phyloP scores from a whole-genome alignment of 2,797 vertebrate genomes.

The Pangasius macronema region DNA sequence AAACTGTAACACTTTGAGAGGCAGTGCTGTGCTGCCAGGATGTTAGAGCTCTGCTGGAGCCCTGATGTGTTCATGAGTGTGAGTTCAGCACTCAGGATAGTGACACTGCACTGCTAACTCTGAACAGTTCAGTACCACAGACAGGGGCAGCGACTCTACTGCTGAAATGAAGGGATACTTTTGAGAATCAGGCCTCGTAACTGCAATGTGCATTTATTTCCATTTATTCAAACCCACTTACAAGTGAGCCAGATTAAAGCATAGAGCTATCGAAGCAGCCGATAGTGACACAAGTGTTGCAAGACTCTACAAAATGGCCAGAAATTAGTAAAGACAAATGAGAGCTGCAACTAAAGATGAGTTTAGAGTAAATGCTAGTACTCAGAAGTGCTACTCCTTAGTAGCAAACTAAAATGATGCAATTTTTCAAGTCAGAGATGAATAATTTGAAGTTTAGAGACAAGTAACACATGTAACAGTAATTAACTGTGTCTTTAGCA shows the following conservation, averaged over 20 bases:
- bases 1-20: neutral
- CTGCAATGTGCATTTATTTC: neutral
- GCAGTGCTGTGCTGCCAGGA: neutral
- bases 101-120: neutral
- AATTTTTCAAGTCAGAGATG: neutral
- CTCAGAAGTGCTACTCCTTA: neutral
- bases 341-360: neutral
- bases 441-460: neutral
- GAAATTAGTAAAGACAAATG: neutral
- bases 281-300: neutral
- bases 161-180: neutral
- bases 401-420: neutral
- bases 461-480: neutral
- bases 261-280: neutral
- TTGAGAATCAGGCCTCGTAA: neutral
- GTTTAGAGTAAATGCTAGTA: neutral
- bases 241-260: neutral
- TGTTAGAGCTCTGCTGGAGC: slow-evolving; percentile 7
- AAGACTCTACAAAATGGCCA: neutral
- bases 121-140: slow-evolving; percentile 36
- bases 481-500: neutral
- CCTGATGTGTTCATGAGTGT: slow-evolving; percentile 1
- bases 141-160: slow-evolving; percentile 1
- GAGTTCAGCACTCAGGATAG: slow-evolving; percentile 33
- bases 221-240: neutral